Conservation (phyloP, 2,888 invertebrate genomes). For the Tuberolachnus salignus region DNA sequence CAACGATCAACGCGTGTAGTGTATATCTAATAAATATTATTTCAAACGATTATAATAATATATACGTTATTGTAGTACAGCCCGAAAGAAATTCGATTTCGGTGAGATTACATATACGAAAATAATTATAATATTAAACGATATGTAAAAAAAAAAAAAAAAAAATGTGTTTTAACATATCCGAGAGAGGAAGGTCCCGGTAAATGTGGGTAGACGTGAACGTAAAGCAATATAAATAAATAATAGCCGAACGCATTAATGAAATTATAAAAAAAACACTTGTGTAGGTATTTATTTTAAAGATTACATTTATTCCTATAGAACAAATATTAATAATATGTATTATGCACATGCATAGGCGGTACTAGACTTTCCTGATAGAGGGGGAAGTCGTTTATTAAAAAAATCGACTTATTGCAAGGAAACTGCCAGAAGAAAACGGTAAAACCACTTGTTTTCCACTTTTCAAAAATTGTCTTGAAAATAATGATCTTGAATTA, state of each 20-base stretch:
- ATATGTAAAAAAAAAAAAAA: conserved; percentile 32
- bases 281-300: conserved; percentile 31
- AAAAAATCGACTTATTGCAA: too few species aligned
- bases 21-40: neutral
- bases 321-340: conserved; percentile 12
- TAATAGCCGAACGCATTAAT: conserved; percentile 26
- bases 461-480: too few species aligned
- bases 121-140: conserved; percentile 37
- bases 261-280: conserved; percentile 29
- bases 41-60: too few species aligned
- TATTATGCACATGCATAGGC: neutral
- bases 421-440: too few species aligned
- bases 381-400: too few species aligned
- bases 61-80: too few species aligned
- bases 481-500: too few species aligned
- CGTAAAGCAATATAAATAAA: conserved; percentile 5
- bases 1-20: conserved; percentile 16
- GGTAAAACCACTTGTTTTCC: too few species aligned
- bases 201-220: conserved; percentile 41
- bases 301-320: neutral
- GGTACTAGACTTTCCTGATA: too few species aligned
- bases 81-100: conserved; percentile 25
- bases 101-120: conserved; percentile 22
- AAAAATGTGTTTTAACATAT: neutral
- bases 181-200: conserved; percentile 14